phyloP scores from a whole-genome alignment of 2,113 vertebrate species.

The Amazona vittata region DNA sequence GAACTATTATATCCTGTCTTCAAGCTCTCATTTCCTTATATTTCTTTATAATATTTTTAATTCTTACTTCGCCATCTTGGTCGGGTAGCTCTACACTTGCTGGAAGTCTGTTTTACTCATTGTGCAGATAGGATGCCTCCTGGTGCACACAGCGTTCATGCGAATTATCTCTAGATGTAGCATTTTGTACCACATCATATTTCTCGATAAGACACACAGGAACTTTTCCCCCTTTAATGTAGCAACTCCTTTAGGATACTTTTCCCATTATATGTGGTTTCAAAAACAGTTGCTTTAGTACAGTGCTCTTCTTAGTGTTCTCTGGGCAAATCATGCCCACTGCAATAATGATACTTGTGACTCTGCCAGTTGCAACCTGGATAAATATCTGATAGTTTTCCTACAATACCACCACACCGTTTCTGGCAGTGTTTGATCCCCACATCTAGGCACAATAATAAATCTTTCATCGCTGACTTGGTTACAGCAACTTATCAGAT shows the following conservation, averaged over 20 bases:
- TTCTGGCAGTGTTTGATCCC: neutral
- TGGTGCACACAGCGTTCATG: neutral
- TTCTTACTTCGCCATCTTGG: neutral
- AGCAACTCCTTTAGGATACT: neutral
- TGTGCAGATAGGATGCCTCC: neutral
- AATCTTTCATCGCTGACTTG: neutral
- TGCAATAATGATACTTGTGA: neutral
- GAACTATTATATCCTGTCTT: neutral
- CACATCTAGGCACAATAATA: neutral
- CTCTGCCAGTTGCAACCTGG: neutral
- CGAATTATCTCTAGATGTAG: neutral
- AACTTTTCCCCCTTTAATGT: neutral
- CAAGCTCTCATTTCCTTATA: neutral
- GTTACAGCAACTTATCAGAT: neutral
- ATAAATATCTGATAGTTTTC: neutral
- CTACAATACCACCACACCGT: neutral
- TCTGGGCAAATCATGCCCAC: neutral
- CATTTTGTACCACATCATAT: neutral
- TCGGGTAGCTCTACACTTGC: neutral
- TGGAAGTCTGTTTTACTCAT: neutral
- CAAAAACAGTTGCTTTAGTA: neutral
- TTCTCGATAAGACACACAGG: neutral
- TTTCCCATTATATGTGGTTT: neutral
- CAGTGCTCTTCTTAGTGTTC: neutral
- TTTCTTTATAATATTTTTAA: neutral